Conservation (phyloP, 1,140 invertebrate genomes). For the Bombus pascuorum region DNA sequence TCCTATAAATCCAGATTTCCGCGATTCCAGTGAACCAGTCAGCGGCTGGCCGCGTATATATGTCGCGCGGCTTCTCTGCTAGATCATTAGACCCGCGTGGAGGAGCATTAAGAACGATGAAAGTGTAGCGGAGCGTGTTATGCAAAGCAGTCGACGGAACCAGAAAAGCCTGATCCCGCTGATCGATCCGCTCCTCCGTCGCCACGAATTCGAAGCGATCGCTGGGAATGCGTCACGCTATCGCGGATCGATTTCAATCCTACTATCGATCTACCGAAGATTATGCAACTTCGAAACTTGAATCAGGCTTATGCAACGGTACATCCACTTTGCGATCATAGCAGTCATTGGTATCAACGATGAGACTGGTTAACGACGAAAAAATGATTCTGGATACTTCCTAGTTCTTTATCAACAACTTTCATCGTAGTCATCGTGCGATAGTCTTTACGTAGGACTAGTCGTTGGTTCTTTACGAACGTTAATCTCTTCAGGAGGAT, state of each 20-base stretch:
- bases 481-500: not conserved
- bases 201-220: not conserved
- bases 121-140: slow-evolving; percentile 55
- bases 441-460: not conserved
- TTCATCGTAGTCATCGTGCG: not conserved
- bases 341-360: not conserved
- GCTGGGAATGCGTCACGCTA: not conserved
- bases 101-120: slow-evolving; percentile 35
- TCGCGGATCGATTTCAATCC: not conserved
- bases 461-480: not conserved
- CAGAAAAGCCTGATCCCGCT: slow-evolving; percentile 49
- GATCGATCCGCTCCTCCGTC: slow-evolving; percentile 5
- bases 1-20: slow-evolving; percentile 50
- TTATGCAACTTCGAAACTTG: too few relatives aligned
- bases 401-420: not conserved
- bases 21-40: slow-evolving; percentile 46
- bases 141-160: slow-evolving; percentile 41
- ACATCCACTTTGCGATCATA: not conserved
- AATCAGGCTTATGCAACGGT: not conserved
- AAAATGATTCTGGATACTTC: not conserved
- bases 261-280: not conserved
- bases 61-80: not conserved
- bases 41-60: not conserved
- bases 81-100: slow-evolving; percentile 8
- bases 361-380: not conserved